Conservation (phyloP, 2,797 vertebrate species). For the Pachyuromys duprasi region DNA sequence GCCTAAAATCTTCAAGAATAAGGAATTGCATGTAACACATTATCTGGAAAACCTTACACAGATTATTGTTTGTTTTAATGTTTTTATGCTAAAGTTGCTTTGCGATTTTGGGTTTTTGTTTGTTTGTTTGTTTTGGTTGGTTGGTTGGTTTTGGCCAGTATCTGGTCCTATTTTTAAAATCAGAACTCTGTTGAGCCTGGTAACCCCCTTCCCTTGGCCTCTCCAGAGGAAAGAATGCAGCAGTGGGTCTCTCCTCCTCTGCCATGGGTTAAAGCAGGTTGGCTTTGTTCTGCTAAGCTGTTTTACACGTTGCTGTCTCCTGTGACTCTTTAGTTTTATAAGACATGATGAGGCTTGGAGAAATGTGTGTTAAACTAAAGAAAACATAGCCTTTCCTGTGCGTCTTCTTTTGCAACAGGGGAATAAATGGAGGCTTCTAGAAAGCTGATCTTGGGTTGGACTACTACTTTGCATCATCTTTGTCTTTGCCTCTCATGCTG, state of each 20-base stretch:
- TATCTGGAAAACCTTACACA: neutral
- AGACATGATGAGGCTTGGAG: neutral
- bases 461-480: neutral
- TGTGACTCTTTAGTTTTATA: neutral
- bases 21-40: neutral
- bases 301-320: neutral
- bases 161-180: neutral
- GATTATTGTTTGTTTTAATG: neutral
- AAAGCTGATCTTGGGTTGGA: neutral
- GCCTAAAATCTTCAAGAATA: neutral
- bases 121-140: no score
- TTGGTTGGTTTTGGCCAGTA: neutral
- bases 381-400: neutral
- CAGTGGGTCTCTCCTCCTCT: no score
- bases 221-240: neutral
- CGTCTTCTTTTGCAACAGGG: slow-evolving; percentile 5
- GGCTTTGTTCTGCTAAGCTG: neutral
- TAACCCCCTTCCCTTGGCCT: neutral
- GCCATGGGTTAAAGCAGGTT: neutral
- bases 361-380: neutral
- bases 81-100: neutral
- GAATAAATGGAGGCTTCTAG: neutral
- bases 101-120: neutral
- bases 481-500: no score
- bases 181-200: neutral